phyloP scores from a whole-genome alignment of 2,888 invertebrate genomes.

The Cheilosia vulpina region DNA sequence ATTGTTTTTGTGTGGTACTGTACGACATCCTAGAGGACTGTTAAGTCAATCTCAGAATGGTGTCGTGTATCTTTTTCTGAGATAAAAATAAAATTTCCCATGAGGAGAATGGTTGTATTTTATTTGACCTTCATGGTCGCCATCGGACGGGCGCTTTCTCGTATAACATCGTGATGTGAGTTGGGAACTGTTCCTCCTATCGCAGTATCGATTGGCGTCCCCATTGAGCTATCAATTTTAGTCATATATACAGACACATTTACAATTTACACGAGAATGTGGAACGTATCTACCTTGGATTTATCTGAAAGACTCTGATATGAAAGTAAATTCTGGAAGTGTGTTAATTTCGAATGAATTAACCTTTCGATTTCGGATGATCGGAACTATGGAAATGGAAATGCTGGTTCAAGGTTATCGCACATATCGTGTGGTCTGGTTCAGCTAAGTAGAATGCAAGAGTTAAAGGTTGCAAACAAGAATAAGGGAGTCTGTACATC shows the following conservation, averaged over 20 bases:
- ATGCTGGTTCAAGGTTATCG: no score
- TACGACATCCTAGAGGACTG: not conserved
- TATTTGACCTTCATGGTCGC: constrained; percentile 44
- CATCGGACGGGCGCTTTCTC: not conserved
- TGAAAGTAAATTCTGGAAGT: no score
- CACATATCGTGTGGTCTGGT: no score
- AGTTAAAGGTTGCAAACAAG: no score
- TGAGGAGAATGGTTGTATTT: constrained; percentile 29
- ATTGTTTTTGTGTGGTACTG: not conserved
- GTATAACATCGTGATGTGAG: not conserved
- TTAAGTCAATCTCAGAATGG: constrained; percentile 31
- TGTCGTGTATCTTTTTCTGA: constrained; percentile 24
- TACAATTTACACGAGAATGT: no score
- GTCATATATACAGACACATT: not conserved
- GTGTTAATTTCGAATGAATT: no score
- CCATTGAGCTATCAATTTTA: not conserved
- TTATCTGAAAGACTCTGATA: no score
- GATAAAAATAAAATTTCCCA: constrained; percentile 59
- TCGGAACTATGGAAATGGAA: no score
- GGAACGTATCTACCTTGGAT: no score
- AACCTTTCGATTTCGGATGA: no score
- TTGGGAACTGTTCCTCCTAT: not conserved
- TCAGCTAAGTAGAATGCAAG: no score
- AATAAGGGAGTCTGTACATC: no score
- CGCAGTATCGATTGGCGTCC: constrained; percentile 24